Evolutionary conservation across 2,888 invertebrate species (phyloP), one percentile per base, ranked within the genome.

Genomic region (Gryllus longicercus): DNA sequence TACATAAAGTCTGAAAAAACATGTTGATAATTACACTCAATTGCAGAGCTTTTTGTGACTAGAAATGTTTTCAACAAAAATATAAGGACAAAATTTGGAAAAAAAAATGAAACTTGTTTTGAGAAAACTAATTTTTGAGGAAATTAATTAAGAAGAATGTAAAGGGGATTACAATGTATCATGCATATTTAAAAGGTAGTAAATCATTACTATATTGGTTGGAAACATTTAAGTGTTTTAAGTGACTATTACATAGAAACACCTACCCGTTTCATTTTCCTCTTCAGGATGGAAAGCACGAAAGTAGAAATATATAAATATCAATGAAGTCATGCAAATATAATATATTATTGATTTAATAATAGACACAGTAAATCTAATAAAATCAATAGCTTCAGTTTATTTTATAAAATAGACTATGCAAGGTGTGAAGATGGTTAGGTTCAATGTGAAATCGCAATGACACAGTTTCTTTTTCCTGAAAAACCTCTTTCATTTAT

Each of bases 1-100:
- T 96, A 97, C 87, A 95, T 91, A 88, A 96, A 95, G 88, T 95
- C 96, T 95, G 89, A 38, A 87, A 86, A 50, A 76, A 80, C n/a
- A 49, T 23, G 23, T 3, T 74, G 25, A 18, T 11, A 63, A 16
- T 16, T 63, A 63, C 14, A 63, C 63, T 38, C 8, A 38, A 8
- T 38, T 38, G 38, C 38, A 38, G 8, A 38, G 38, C 5, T 8
- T 38, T 38, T 38, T 38, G 38, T 38, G 38, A 38, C 10, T 51
- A 81, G 86, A 87, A 87, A 81, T 18, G 50, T 75, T n/a, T 76
- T 2, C 78, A 80, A 51, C 50, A 79, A 38, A 16, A 51, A 75
- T 14, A 21, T 51, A 49, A 86, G 86, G 23, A 82, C 14, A 74
- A 80, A 77, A 79, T 76, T 77, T 38, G 38, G 38, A 38, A 38